Conservation (phyloP, 1,140 invertebrate species). For the Hesperophylax magnus region DNA sequence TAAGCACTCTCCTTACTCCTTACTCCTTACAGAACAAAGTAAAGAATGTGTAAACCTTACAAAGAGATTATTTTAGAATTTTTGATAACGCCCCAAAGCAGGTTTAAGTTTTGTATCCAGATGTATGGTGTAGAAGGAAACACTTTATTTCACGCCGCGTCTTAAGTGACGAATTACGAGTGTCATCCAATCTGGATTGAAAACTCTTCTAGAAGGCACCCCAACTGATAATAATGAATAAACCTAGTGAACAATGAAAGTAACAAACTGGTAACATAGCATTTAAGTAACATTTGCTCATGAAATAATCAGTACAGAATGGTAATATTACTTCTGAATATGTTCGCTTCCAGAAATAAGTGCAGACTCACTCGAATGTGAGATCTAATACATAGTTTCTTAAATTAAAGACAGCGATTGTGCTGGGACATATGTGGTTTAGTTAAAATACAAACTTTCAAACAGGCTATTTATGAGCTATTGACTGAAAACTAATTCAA, state of each 20-base stretch:
- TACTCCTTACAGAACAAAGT: no score
- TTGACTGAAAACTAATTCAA: conserved; percentile 39
- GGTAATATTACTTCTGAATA: not conserved
- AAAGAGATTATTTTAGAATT: not conserved
- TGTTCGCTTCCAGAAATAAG: not conserved
- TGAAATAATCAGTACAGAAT: conserved; percentile 27
- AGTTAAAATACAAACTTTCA: conserved; percentile 16
- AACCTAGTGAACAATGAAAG: not conserved
- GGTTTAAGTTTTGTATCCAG: conserved; percentile 2
- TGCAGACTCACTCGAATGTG: conserved; percentile 2
- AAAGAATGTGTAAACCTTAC: conserved; percentile 10
- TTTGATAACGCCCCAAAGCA: conserved; percentile 3
- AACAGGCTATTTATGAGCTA: conserved; percentile 33
- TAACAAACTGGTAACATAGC: conserved; percentile 38
- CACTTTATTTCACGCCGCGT: no score
- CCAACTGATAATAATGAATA: conserved; percentile 48
- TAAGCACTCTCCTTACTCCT: not conserved
- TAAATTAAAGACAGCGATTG: conserved; percentile 44
- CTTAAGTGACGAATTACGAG: no score
- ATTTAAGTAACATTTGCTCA: conserved; percentile 9
- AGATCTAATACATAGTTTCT: conserved; percentile 30
- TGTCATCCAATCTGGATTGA: not conserved
- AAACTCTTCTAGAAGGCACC: conserved; percentile 54
- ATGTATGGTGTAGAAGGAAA: no score
- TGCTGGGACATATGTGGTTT: conserved; percentile 44